Percentiles rank a stretch among this genome's conserved stretches.
Evolutionary conservation across 2,888 invertebrate genomes (phyloP).

Genomic region (Muscina levida): DNA sequence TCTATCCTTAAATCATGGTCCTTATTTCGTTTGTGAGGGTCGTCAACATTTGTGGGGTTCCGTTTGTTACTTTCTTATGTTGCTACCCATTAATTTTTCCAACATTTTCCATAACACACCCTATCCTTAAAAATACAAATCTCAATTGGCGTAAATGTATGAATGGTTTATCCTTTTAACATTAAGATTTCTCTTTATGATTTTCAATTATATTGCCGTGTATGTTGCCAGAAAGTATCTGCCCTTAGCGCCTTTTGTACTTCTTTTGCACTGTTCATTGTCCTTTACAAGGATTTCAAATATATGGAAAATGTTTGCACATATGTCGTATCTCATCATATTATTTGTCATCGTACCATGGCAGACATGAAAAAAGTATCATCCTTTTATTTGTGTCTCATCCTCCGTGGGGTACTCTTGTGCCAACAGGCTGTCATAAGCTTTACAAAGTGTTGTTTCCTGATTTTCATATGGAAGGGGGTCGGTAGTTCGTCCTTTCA

Average conservation of each 20-base stretch:
- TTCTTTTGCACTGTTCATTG: neutral
- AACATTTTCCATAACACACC: conserved; percentile 24
- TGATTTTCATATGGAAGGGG: conserved; percentile 15
- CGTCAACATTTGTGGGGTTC: no score
- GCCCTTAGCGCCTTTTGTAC: neutral
- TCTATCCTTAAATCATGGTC: no score
- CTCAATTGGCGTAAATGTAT: conserved; percentile 62
- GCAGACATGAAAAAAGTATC: conserved; percentile 41
- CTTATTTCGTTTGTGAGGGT: no score
- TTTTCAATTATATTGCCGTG: conserved; percentile 78
- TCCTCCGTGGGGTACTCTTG: conserved; percentile 34
- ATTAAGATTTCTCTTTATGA: conserved; percentile 72
- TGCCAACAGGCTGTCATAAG: conserved; percentile 39
- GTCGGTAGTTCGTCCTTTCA: conserved; percentile 45
- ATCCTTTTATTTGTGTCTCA: conserved; percentile 54
- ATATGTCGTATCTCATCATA: conserved; percentile 80
- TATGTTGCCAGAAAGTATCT: conserved; percentile 49
- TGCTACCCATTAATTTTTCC: no score
- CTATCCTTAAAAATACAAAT: conserved; percentile 4
- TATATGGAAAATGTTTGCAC: conserved; percentile 75
- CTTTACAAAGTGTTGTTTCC: conserved; percentile 27
- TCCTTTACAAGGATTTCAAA: neutral
- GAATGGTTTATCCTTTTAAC: conserved; percentile 59
- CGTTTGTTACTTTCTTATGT: no score
- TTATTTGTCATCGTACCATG: conserved; percentile 77